Conservation (phyloP, 2,797 vertebrate genomes). For the Hippoglossus hippoglossus region DNA sequence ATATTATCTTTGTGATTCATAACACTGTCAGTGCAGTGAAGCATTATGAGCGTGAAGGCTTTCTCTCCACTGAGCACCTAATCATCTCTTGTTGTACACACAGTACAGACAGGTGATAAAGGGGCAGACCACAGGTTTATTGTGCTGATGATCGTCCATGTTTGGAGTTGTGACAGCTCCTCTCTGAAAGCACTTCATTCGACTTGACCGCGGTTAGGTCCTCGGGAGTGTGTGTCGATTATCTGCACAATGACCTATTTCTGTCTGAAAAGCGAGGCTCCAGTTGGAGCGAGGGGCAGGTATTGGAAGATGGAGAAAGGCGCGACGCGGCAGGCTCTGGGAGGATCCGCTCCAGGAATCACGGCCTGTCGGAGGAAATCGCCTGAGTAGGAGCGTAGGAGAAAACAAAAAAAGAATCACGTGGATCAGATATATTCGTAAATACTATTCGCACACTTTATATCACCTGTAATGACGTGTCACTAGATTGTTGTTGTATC, state of each 20-base stretch:
- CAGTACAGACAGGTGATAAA: constrained; percentile 33
- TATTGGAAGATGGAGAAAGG: constrained; percentile 37
- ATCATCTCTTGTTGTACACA: constrained; percentile 24
- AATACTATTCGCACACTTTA: no score
- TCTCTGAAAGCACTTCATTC: constrained; percentile 45
- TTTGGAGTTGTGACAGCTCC: constrained; percentile 55
- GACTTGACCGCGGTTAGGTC: constrained; percentile 50
- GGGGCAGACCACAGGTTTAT: constrained; percentile 33
- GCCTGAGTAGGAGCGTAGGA: no score
- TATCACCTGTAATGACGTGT: no score
- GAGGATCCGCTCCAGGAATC: constrained; percentile 26
- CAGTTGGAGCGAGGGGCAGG: constrained; percentile 49
- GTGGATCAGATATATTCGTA: no score
- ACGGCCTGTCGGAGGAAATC: no score
- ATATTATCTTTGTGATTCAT: constrained; percentile 21
- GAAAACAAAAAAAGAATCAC: no score
- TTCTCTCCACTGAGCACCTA: constrained; percentile 26
- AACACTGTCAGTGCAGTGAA: constrained; percentile 32
- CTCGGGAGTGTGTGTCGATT: constrained; percentile 32
- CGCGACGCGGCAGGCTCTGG: background rate
- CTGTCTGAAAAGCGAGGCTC: constrained; percentile 50
- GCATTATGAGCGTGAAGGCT: constrained; percentile 26
- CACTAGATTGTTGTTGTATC: no score
- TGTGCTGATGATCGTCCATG: constrained; percentile 32
- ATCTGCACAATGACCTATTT: constrained; percentile 69